Evolutionary conservation across 2,888 invertebrate genomes (phyloP), one percentile per base, ranked within the genome.

Genomic region (Plemyria rubiginata): DNA sequence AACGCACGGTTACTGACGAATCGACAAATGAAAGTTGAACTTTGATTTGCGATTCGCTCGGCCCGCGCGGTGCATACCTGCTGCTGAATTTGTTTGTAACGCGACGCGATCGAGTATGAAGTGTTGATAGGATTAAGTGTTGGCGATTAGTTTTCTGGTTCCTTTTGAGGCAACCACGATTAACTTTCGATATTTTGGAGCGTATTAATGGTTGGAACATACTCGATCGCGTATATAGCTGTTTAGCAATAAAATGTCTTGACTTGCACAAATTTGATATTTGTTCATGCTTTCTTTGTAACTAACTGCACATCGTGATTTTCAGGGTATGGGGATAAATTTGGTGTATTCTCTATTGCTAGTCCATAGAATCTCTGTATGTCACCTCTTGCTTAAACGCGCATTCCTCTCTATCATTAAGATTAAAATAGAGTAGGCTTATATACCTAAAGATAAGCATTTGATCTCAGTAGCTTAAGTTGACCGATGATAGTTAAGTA

Each of bases 401-500:
- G 60, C 69, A 65, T 46, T 68, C 62, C 56, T 62, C 61, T 62
- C 58, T 70, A 68, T 62, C 66, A 57, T 68, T 70, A 70, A 72
- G 70, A 59, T 62, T 66, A 68, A 71, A 61, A 40, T 72, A 70
- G 62, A 58, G 52, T 69, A 70, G 66, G 64, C 58, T 57, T 56
- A 48, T 54, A 54, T 62, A 56, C 46, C 43, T 62, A 66, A 69
- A 60, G 57, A 58, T 71, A 67, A 67, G 68, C 63, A 60, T 61
- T 66, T 64, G 70, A 68, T 70, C 62, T 71, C 67, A 62, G 60
- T 81, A 79, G 77, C 70, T 70, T 79, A 81, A 81, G 79, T 61
- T 76, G 75, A 69, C 67, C 60, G 68, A 79, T 74, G 76, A 76
- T 73, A 71, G 65, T 67, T 85, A 85, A 85, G 86, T 85, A 85